Base-by-base conservation (phyloP, 1,140 invertebrate genomes). In the Grapholita molesta region DNA sequence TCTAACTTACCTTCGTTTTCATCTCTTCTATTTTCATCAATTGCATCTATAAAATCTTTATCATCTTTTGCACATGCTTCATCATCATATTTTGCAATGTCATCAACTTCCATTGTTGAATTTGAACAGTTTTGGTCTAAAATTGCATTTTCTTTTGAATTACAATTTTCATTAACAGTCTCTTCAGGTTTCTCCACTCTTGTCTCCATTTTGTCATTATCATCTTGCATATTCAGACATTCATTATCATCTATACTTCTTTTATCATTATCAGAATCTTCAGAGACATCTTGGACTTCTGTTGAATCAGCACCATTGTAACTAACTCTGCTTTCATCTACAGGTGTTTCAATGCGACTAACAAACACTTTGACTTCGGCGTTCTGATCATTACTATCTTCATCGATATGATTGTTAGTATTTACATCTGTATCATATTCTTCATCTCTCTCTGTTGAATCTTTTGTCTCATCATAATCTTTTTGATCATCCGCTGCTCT, bases 351-450 rank as follows among this genome's bases (percentile, higher is more conserved):
- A 8, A 48, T 7, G 18, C 15, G 15, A 48, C 42, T 48, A 8
- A 48, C 42, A 48, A 15, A 48, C 15, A 18, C 42, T 6, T 15
- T 48, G 8, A 48, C 42, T 21, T 21, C 5, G 7, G 21, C 42
- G 4, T 48, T 21, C 18, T 21, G 6, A 4, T 48, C 18, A 18
- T 48, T 2, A 15, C 8, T 9, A 48, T 48, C 0, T 5, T 53
- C 48, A 24, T 66, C 71, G 24, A 61, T 69, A 5, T 55, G 66
- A 33, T 70, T 69, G 32, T 70, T 38, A 15, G 5, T n/a, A 3
- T 38, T n/a, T 15, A n/a, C 35, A 38, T 38, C 35, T 15, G 35
- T 24, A 53, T 53, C 15, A 24, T 7, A 21, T 23, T 53, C 21
- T 53, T 53, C n/a, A 52, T 52, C n/a, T n/a, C n/a, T n/a, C n/a